Base-by-base conservation (phyloP, 2,113 vertebrate species). In the Romanogobio albipinnatus region DNA sequence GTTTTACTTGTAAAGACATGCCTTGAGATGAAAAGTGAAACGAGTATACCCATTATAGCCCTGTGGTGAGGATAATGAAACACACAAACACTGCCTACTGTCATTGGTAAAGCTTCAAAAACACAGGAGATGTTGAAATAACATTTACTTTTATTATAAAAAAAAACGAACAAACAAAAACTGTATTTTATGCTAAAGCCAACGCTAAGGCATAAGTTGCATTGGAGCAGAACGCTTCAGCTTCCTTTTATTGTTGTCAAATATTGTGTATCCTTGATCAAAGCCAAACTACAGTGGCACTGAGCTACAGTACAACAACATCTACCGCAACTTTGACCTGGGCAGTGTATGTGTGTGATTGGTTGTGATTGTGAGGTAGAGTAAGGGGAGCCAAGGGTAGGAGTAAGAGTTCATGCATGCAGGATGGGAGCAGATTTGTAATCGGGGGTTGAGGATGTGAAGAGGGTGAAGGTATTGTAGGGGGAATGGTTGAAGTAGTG, bases 401-500 rank as follows among this genome's bases (percentile, higher is more conserved):
- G 66, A 45, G 26, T 24, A 62, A 51, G 49, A 81, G 87, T 86
- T 88, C 85, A 84, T 82, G 87, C 87, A 88, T 88, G 85, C 64
- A 88, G 85, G 26, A 86, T 68, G 14, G 71, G 71, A 47, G 85
- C 49, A 64, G 73, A n/a, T 76, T 84, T 86, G 77, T 83, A 71
- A 76, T 88, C 82, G n/a, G 83, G 76, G 73, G 45, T 56, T 47
- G 78, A 82, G 87, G 0, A 0, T 90, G 91, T 39, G 94, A 88
- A 97, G 96, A 99, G 0, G 89, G 90, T 81, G 96, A 93, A 87
- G 93, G 93, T 43, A 93, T 93, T 39, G 93, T 93, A 2, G 82
- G 92, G 24, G 87, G 64, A 90, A 96, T 91, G 68, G 94, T 87
- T 84, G 47, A 88, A 66, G 85, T 82, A 78, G 93, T 61, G 66